phyloP scores from a whole-genome alignment of 2,797 vertebrate species.

The Argya squamiceps region DNA sequence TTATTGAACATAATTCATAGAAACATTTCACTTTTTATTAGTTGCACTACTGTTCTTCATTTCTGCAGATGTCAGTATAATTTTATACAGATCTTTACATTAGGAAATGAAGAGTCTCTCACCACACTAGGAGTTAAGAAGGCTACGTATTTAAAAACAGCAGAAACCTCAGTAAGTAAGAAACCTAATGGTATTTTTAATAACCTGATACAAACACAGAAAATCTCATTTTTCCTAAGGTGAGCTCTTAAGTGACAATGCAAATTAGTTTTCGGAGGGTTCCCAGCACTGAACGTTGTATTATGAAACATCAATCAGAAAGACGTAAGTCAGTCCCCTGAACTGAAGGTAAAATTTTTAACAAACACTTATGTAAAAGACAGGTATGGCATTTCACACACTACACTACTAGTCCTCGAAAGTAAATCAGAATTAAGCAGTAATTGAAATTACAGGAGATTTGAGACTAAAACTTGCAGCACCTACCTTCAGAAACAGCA shows the following conservation, averaged over 20 bases:
- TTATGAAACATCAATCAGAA: not conserved
- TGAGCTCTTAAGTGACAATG: not conserved
- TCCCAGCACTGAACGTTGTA: fast-evolving
- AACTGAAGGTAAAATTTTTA: not conserved
- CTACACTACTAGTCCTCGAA: not conserved
- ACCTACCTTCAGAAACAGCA: not conserved
- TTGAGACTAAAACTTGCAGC: not conserved
- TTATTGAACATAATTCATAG: not conserved
- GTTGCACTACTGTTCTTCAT: not conserved
- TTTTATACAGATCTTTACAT: not conserved
- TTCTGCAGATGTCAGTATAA: not conserved
- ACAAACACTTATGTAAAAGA: not conserved
- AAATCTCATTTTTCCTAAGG: not conserved
- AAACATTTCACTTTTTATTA: not conserved
- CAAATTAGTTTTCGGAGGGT: not conserved
- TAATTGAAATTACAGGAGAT: not conserved
- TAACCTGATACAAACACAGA: not conserved
- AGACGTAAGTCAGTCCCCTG: not conserved
- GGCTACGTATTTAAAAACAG: not conserved
- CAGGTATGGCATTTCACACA: not conserved
- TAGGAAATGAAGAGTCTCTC: not conserved
- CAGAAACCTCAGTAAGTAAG: not conserved
- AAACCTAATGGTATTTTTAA: not conserved
- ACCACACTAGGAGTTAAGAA: not conserved
- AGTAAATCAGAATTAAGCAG: not conserved